Percentiles rank a stretch among this genome's conserved stretches.
Evolutionary conservation across 1,140 invertebrate species (phyloP).

Genomic region (Oncopodura yosiiana): DNA sequence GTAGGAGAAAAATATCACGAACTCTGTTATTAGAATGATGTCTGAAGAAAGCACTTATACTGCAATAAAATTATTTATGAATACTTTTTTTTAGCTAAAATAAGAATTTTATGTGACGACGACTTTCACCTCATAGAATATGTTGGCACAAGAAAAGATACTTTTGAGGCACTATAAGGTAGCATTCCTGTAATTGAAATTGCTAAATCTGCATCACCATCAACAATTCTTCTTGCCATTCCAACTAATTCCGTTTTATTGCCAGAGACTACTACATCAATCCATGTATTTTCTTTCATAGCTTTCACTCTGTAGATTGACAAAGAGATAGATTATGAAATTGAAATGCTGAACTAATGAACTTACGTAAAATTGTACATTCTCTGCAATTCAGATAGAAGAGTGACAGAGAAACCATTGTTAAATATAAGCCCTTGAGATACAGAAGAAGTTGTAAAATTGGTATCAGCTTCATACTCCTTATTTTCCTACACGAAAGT

Average conservation of each 20-base stretch:
- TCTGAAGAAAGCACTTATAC: slow-evolving; percentile 2
- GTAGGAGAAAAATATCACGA: background rate
- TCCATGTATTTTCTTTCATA: background rate
- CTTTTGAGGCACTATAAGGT: background rate
- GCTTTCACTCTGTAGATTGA: background rate
- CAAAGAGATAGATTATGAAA: background rate
- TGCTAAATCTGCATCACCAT: background rate
- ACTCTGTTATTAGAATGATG: background rate
- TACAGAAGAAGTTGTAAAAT: background rate
- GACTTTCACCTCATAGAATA: slow-evolving; percentile 7
- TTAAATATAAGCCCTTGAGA: background rate
- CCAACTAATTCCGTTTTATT: too few relatives aligned
- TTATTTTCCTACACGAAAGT: background rate
- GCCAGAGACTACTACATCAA: background rate
- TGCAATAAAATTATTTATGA: background rate
- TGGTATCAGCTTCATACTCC: background rate
- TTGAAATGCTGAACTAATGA: background rate
- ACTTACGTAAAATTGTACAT: background rate
- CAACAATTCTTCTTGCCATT: background rate
- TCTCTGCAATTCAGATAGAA: background rate
- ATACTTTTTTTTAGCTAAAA: too few relatives aligned
- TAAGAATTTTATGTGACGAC: too few relatives aligned
- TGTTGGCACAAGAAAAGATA: background rate
- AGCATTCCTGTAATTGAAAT: slow-evolving; percentile 2
- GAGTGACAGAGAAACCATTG: background rate